Percentiles rank a stretch among this genome's conserved stretches.
Conservation (phyloP, 2,888 invertebrate species). For the Thumatha senex region DNA sequence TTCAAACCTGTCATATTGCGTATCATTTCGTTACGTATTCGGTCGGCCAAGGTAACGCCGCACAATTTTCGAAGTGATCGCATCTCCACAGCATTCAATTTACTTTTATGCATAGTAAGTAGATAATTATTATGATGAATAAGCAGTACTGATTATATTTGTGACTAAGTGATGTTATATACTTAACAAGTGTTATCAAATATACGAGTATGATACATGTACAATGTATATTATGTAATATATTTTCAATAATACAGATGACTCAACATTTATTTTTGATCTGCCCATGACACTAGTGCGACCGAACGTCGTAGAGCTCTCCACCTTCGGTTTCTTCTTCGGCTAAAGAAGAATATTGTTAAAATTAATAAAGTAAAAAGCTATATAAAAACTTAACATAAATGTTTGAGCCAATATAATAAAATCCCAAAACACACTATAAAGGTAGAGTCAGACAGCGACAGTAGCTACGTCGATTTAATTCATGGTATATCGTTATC, state of each 20-base stretch:
- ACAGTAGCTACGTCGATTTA: no score
- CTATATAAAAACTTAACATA: background rate
- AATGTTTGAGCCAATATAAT: constrained; percentile 7
- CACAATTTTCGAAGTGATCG: no score
- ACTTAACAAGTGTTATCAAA: background rate
- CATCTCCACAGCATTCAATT: no score
- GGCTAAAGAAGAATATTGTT: constrained; percentile 62
- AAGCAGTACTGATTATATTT: background rate
- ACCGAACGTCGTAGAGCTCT: constrained; percentile 47
- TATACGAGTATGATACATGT: constrained; percentile 64
- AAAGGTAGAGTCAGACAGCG: no score
- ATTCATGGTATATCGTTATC: no score
- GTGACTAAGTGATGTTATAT: background rate
- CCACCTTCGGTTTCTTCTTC: constrained; percentile 73
- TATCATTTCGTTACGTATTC: no score
- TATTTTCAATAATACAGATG: constrained; percentile 46
- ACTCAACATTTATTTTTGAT: constrained; percentile 75
- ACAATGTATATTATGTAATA: constrained; percentile 44
- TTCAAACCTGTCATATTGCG: no score
- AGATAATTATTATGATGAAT: background rate
- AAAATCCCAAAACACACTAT: background rate
- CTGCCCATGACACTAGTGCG: constrained; percentile 55
- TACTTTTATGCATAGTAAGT: no score
- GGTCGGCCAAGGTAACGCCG: no score
- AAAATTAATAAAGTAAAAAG: constrained; percentile 21